Evolutionary conservation across 1,140 invertebrate genomes (phyloP).

Genomic region (Panonychus citri): DNA sequence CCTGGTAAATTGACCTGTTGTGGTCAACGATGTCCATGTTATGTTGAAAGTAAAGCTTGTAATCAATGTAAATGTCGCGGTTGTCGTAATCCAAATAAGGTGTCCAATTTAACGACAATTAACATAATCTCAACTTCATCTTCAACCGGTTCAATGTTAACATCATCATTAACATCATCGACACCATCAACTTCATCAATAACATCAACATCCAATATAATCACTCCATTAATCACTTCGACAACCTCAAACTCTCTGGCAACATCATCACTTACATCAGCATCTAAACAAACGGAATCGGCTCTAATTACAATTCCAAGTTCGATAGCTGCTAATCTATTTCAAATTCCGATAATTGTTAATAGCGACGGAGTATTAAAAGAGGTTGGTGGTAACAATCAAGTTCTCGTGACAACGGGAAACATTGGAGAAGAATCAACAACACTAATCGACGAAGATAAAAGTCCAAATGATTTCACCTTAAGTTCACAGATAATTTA

Average conservation of each 20-base stretch:
- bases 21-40: conserved; percentile 75
- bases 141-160: background rate
- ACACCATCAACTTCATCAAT: background rate
- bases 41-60: conserved; percentile 60
- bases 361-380: background rate
- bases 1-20: conserved; percentile 74
- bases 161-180: conserved; percentile 1
- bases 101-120: background rate
- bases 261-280: too few relatives aligned
- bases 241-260: conserved; percentile 11
- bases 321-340: conserved; percentile 32
- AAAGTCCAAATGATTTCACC: too few relatives aligned
- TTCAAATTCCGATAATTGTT: background rate
- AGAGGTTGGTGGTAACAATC: too few relatives aligned
- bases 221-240: background rate
- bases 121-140: background rate
- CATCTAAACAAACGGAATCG: conserved; percentile 38
- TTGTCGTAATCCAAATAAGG: conserved; percentile 54
- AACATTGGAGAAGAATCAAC: too few relatives aligned
- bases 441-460: too few relatives aligned
- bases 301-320: conserved; percentile 52
- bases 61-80: conserved; percentile 66
- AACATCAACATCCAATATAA: conserved; percentile 5
- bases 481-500: too few relatives aligned
- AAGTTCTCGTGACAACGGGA: too few relatives aligned